Conservation (phyloP, 1,140 invertebrate species). For the Drosophila gunungcola region DNA sequence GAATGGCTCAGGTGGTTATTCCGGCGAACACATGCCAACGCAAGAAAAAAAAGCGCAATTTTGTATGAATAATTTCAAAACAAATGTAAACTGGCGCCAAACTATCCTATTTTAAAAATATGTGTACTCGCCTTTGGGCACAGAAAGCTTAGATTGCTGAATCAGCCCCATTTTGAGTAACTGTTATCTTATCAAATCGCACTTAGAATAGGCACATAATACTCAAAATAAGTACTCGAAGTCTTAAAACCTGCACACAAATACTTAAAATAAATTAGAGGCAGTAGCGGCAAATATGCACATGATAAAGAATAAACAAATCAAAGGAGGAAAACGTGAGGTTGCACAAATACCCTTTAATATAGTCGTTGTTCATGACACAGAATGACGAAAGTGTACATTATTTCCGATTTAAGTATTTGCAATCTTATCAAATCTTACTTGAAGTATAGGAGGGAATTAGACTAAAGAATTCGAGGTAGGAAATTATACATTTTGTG, state of each 20-base stretch:
- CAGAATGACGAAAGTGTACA: background rate
- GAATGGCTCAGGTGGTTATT: constrained; percentile 1
- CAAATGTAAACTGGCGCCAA: background rate
- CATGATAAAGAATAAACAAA: constrained; percentile 1
- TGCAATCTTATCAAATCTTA: background rate
- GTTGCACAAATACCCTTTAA: background rate
- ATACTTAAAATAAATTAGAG: constrained; percentile 7
- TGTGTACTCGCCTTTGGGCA: background rate
- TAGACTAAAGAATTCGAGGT: background rate
- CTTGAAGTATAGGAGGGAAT: background rate
- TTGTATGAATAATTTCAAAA: background rate
- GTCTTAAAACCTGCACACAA: constrained; percentile 1
- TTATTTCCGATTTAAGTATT: background rate
- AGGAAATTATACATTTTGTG: background rate
- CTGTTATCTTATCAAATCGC: constrained; percentile 11
- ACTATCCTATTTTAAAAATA: background rate
- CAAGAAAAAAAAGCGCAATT: constrained; percentile 4
- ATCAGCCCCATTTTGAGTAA: background rate
- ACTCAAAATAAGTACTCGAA: constrained; percentile 4
- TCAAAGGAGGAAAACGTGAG: constrained; percentile 1
- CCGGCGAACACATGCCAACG: background rate
- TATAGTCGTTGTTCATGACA: background rate
- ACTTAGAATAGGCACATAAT: constrained; percentile 1
- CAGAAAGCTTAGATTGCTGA: background rate
- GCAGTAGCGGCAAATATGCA: background rate